A percentile compares a stretch with the other conserved stretches of the same genome.
phyloP scores from a whole-genome alignment of 2,888 invertebrate genomes.

The Argynnis bischoffii region DNA sequence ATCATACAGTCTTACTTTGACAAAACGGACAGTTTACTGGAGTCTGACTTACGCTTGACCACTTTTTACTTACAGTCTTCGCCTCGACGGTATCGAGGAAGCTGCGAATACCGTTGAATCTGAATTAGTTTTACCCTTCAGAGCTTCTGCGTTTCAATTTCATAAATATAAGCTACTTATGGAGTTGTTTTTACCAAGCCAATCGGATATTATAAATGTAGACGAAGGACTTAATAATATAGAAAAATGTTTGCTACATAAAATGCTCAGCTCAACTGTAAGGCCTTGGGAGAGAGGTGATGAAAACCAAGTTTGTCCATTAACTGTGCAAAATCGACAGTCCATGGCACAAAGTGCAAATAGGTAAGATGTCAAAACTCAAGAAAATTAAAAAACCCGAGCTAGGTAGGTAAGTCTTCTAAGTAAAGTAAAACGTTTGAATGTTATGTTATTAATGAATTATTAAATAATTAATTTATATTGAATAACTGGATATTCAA shows the following conservation, averaged over 20 bases:
- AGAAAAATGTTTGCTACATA: conserved; percentile 80
- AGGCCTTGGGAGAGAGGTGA: conserved; percentile 83
- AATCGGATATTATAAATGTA: conserved; percentile 56
- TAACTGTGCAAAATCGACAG: conserved; percentile 60
- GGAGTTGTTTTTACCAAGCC: conserved; percentile 82
- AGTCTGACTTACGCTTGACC: not conserved
- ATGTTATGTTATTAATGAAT: not conserved
- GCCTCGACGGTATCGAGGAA: conserved; percentile 84
- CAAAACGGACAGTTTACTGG: too few relatives aligned
- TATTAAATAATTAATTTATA: not conserved
- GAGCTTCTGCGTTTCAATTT: conserved; percentile 83
- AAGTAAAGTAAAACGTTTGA: not conserved
- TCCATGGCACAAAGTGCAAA: conserved; percentile 50
- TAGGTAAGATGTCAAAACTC: conserved; percentile 27
- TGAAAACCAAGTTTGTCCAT: conserved; percentile 78
- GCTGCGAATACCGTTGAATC: conserved; percentile 71
- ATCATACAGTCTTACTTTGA: too few relatives aligned
- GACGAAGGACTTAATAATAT: conserved; percentile 63
- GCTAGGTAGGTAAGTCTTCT: too few relatives aligned
- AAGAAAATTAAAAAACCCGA: not conserved
- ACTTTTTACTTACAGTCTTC: conserved; percentile 67
- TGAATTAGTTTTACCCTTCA: conserved; percentile 79
- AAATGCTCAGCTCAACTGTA: conserved; percentile 82
- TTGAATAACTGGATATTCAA: not conserved
- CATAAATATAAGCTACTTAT: conserved; percentile 82